These are phyloP conservation scores for silkworm (Bombyx mori) DNA, from an alignment of 1,140 invertebrate genomes.

Conservation along the genomic window DNA sequence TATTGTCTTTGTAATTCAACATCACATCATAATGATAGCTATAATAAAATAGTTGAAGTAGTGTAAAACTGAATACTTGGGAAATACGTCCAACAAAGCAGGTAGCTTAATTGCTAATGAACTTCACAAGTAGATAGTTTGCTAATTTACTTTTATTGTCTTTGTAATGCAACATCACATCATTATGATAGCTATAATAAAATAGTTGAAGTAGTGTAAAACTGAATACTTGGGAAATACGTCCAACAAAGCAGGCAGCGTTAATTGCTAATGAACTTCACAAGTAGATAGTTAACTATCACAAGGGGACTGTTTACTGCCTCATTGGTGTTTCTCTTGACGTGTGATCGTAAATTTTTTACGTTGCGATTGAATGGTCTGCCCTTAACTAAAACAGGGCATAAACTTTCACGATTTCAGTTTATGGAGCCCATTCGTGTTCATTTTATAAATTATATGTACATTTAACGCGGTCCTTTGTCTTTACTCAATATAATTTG, in stretches of 20 bases:
- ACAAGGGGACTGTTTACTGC: slow-evolving; percentile 54
- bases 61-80: too few relatives aligned
- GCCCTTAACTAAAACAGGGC: slow-evolving; percentile 63
- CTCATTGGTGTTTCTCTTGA: slow-evolving; percentile 67
- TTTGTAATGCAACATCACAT: too few relatives aligned
- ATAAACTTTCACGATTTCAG: slow-evolving; percentile 64
- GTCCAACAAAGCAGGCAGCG: slow-evolving; percentile 23
- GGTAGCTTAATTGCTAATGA: too few relatives aligned
- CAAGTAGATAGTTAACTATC: slow-evolving; percentile 48
- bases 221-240: background rate
- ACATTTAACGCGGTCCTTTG: background rate
- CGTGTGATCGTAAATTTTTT: slow-evolving; percentile 67
- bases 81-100: too few relatives aligned
- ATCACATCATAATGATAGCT: too few relatives aligned
- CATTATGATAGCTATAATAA: too few relatives aligned
- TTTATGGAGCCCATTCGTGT: slow-evolving; percentile 58
- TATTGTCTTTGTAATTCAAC: too few relatives aligned
- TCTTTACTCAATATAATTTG: too few relatives aligned
- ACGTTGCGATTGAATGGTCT: slow-evolving; percentile 61
- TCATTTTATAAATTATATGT: slow-evolving; percentile 63
- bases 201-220: too few relatives aligned
- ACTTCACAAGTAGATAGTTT: too few relatives aligned
- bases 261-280: slow-evolving; percentile 59
- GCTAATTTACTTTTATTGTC: too few relatives aligned
- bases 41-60: too few relatives aligned